phyloP scores from a whole-genome alignment of 2,888 invertebrate genomes.

The Sphaerophoria rueppellii region DNA sequence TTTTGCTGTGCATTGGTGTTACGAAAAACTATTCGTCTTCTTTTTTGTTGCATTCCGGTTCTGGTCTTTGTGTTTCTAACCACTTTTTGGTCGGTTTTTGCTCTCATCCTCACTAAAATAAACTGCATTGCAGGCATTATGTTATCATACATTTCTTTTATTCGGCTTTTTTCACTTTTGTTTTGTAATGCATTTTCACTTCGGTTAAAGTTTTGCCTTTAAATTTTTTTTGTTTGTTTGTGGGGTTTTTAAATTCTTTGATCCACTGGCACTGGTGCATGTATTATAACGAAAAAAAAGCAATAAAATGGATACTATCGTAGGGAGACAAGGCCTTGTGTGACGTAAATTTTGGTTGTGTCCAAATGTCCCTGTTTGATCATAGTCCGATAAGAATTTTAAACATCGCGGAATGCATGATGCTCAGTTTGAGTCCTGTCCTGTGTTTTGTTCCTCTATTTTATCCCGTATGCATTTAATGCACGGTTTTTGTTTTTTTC shows the following conservation, averaged over 20 bases:
- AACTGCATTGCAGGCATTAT: conserved; percentile 67
- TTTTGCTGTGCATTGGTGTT: conserved; percentile 48
- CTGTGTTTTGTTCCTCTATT: background rate
- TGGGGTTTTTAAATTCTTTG: conserved; percentile 39
- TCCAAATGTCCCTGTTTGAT: conserved; percentile 68
- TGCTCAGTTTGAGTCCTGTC: background rate
- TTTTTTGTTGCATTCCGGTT: conserved; percentile 32
- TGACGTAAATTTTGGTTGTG: conserved; percentile 60
- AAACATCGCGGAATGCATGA: conserved; percentile 25
- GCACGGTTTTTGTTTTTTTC: conserved; percentile 2
- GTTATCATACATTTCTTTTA: conserved; percentile 69
- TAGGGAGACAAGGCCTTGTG: conserved; percentile 50
- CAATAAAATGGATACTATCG: background rate
- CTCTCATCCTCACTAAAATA: conserved; percentile 5
- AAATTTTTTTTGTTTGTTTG: conserved; percentile 11
- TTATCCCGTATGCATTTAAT: no score
- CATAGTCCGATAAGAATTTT: conserved; percentile 62
- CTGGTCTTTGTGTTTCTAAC: conserved; percentile 42
- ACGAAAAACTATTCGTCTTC: conserved; percentile 23
- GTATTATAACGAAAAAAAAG: conserved; percentile 57
- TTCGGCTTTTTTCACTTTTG: conserved; percentile 52
- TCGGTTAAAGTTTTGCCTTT: conserved; percentile 43
- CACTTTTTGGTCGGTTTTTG: conserved; percentile 53
- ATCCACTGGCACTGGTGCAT: conserved; percentile 3
- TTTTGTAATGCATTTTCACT: conserved; percentile 61